Evolutionary conservation across 2,888 invertebrate species (phyloP).

Genomic region (Ophion ellenae): DNA sequence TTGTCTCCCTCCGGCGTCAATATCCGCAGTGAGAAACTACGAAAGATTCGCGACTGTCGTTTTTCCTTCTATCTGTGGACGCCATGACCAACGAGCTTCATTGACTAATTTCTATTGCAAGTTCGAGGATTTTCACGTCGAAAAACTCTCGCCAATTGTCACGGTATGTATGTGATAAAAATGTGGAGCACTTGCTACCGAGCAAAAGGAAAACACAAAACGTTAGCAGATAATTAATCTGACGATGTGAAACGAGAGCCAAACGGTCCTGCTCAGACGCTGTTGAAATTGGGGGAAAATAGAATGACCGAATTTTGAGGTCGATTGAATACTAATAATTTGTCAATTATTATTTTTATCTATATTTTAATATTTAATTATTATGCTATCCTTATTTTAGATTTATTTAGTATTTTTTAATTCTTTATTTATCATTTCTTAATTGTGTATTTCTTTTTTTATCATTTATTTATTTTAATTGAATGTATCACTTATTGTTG

Average conservation of each 20-base stretch:
- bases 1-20: not conserved
- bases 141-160: not conserved
- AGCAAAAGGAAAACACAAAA: too few species aligned
- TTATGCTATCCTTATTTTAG: not conserved
- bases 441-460: not conserved
- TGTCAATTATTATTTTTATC: too few species aligned
- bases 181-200: not conserved
- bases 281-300: too few species aligned
- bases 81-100: slow-evolving; percentile 1
- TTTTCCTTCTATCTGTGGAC: not conserved
- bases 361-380: too few species aligned
- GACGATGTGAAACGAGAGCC: too few species aligned
- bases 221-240: too few species aligned
- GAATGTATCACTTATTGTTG: too few species aligned
- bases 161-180: not conserved
- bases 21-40: not conserved
- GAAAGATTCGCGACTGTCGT: not conserved
- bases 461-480: not conserved
- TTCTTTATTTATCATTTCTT: not conserved
- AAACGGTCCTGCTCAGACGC: too few species aligned
- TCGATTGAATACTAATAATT: too few species aligned
- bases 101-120: slow-evolving; percentile 5
- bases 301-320: too few species aligned
- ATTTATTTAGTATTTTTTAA: not conserved
- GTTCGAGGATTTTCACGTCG: not conserved